Percentiles rank a stretch among this genome's conserved stretches.
These are phyloP conservation scores for Balaeniceps rex DNA, from an alignment of 2,113 vertebrate species.

Conservation along the genomic window DNA sequence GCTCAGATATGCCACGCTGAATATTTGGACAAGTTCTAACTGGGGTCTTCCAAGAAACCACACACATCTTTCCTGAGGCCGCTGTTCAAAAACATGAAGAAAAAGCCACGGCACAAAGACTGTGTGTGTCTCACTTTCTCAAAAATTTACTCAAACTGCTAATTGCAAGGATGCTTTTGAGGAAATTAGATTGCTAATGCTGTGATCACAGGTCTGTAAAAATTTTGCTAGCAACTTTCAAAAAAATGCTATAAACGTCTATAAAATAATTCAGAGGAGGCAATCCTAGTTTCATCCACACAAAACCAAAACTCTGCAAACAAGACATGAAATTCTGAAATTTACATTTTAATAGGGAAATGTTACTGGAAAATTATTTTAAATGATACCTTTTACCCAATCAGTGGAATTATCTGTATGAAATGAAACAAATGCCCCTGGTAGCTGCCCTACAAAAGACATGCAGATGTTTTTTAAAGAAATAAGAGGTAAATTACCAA, in stretches of 20 bases:
- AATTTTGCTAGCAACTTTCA: neutral
- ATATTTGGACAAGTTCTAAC: neutral
- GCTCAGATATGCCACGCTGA: neutral
- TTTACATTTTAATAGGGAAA: neutral
- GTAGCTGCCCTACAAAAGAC: neutral
- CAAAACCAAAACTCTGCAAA: neutral
- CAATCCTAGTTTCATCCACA: neutral
- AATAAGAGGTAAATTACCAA: neutral
- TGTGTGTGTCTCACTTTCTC: neutral
- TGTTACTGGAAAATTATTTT: neutral
- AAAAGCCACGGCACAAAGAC: neutral
- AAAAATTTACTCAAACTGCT: neutral
- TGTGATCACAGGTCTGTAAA: neutral
- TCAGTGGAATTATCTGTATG: neutral
- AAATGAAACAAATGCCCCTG: neutral
- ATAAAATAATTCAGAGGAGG: neutral
- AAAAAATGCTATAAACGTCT: neutral
- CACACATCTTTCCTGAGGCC: neutral
- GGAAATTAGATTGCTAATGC: neutral
- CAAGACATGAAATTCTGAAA: neutral
- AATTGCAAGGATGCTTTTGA: neutral
- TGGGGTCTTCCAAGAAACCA: neutral
- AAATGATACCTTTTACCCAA: neutral
- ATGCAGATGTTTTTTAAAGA: neutral
- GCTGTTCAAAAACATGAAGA: neutral